Conservation (phyloP, 2,888 invertebrate genomes). For the Parnassius orleans region DNA sequence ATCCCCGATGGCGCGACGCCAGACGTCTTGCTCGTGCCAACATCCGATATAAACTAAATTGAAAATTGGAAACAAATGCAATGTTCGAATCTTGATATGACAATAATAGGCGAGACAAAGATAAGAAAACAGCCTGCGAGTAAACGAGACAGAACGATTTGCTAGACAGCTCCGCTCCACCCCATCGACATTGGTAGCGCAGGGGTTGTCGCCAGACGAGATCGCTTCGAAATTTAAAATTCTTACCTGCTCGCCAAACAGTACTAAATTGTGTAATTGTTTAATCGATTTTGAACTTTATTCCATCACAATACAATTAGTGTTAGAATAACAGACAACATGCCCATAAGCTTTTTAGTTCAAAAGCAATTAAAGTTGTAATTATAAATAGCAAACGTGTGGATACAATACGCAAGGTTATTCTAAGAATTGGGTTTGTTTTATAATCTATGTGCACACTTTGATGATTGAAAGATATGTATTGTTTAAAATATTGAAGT, state of each 20-base stretch:
- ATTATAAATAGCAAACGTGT: slow-evolving; percentile 77
- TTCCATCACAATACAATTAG: slow-evolving; percentile 36
- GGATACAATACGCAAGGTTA: slow-evolving; percentile 74
- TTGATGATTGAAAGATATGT: slow-evolving; percentile 60
- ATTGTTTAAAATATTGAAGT: slow-evolving; percentile 47
- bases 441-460: slow-evolving; percentile 54
- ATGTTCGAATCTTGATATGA: slow-evolving; percentile 79
- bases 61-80: slow-evolving; percentile 80
- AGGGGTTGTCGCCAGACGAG: slow-evolving; percentile 78
- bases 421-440: slow-evolving; percentile 69
- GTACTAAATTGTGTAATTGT: slow-evolving; percentile 40
- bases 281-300: slow-evolving; percentile 57
- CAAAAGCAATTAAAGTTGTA: slow-evolving; percentile 57
- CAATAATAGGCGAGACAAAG: slow-evolving; percentile 78
- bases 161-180: slow-evolving; percentile 72
- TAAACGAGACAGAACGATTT: slow-evolving; percentile 51
- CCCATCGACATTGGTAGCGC: slow-evolving; percentile 67
- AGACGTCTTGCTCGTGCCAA: slow-evolving; percentile 75
- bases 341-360: slow-evolving; percentile 50
- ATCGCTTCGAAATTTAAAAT: slow-evolving; percentile 70
- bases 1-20: slow-evolving; percentile 61
- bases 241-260: slow-evolving; percentile 62
- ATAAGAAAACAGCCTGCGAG: slow-evolving; percentile 48
- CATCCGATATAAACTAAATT: slow-evolving; percentile 80
- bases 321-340: slow-evolving; percentile 34